Conservation (phyloP, 2,888 invertebrate genomes). For the Muschampia plurimacula region DNA sequence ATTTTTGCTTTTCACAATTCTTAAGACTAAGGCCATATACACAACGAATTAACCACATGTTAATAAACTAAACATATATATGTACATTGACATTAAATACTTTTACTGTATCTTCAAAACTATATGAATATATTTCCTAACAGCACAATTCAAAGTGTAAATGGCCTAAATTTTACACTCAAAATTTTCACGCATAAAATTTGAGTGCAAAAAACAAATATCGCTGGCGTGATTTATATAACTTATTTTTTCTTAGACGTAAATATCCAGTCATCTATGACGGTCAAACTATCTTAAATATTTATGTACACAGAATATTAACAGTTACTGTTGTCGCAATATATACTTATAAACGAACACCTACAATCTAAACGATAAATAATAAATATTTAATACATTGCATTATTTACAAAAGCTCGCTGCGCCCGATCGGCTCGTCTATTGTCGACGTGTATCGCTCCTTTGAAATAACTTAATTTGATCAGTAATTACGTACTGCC, state of each 20-base stretch:
- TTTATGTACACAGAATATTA: constrained; percentile 61
- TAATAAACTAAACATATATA: constrained; percentile 79
- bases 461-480: constrained; percentile 50
- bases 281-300: constrained; percentile 48
- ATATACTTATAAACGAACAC: constrained; percentile 51
- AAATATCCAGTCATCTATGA: constrained; percentile 47
- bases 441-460: constrained; percentile 53
- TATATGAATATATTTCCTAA: constrained; percentile 53
- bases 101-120: constrained; percentile 60
- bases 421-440: constrained; percentile 61
- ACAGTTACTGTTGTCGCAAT: constrained; percentile 58
- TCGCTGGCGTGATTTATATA: neutral
- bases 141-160: constrained; percentile 54
- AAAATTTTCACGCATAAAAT: constrained; percentile 11
- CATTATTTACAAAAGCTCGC: constrained; percentile 82
- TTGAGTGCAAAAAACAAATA: constrained; percentile 38
- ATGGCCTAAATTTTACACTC: constrained; percentile 53
- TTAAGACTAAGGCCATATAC: constrained; percentile 51
- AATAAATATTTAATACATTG: constrained; percentile 82
- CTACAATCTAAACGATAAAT: constrained; percentile 75
- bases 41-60: constrained; percentile 73
- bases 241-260: constrained; percentile 11
- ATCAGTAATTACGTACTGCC: constrained; percentile 56
- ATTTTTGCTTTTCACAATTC: constrained; percentile 29
- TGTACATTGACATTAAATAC: constrained; percentile 65